These are phyloP conservation scores for Heliconius cydno DNA, from an alignment of 2,888 invertebrate species.

Conservation along the genomic window DNA sequence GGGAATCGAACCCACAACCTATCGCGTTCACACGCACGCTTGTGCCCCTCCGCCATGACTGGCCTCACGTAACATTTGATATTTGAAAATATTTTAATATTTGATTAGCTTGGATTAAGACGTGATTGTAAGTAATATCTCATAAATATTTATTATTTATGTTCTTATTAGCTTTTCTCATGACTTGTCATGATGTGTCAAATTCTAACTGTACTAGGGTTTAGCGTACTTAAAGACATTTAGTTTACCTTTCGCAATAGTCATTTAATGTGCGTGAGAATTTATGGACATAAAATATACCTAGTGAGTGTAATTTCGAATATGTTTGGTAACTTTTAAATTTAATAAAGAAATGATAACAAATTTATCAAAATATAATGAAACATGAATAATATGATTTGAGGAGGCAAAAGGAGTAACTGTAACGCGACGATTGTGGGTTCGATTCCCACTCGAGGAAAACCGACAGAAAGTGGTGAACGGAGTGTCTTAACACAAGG, in stretches of 20 bases:
- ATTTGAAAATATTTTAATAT: neutral
- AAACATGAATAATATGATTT: neutral
- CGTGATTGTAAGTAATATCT: constrained; percentile 5
- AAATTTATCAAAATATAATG: neutral
- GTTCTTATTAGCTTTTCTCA: constrained; percentile 9
- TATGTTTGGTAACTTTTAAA: neutral
- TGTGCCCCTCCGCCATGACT: too few relatives aligned
- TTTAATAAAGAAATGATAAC: neutral
- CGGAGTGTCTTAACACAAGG: too few relatives aligned
- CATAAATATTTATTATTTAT: neutral
- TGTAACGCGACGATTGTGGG: too few relatives aligned
- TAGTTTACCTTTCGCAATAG: constrained; percentile 22
- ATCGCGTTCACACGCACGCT: too few relatives aligned
- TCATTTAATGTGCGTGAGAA: constrained; percentile 14
- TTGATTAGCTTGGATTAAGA: neutral
- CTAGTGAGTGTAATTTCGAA: neutral
- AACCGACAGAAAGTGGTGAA: too few relatives aligned
- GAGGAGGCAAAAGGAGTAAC: too few relatives aligned
- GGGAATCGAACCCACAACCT: too few relatives aligned
- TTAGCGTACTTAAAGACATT: constrained; percentile 18
- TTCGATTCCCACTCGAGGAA: too few relatives aligned
- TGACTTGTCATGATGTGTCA: constrained; percentile 21
- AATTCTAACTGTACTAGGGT: constrained; percentile 31
- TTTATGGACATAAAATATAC: neutral
- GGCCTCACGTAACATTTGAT: too few relatives aligned